Percentiles rank a stretch among this genome's conserved stretches.
phyloP scores from a whole-genome alignment of 2,888 invertebrate species.

The Oscheius sp. region DNA sequence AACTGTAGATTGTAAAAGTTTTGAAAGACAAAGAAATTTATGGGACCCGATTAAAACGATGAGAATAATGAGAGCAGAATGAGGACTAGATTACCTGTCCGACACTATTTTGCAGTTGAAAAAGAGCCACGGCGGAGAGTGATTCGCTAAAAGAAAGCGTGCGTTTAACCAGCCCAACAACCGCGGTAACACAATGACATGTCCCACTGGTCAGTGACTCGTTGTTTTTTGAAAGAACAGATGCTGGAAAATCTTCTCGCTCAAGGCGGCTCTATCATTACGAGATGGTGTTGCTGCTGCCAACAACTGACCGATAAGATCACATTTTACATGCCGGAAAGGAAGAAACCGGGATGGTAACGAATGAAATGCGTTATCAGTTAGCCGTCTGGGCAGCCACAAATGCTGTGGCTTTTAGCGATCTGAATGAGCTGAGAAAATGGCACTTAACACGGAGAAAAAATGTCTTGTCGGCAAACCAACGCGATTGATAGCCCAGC shows the following conservation, averaged over 20 bases:
- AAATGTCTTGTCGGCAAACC: neutral
- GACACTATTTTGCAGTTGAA: neutral
- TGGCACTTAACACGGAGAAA: neutral
- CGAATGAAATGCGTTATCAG: slow-evolving; percentile 10
- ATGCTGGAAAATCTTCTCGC: too few species aligned
- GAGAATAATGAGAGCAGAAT: too few species aligned
- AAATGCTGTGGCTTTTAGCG: slow-evolving; percentile 5
- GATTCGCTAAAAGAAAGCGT: neutral
- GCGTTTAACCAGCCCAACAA: neutral
- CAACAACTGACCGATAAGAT: neutral
- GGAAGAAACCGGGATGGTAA: slow-evolving; percentile 9
- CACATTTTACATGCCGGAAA: neutral
- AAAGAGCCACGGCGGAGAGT: neutral
- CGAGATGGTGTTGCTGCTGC: too few species aligned
- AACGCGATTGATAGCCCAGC: slow-evolving; percentile 1
- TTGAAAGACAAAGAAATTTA: neutral
- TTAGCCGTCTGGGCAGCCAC: slow-evolving; percentile 1
- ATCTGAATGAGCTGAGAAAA: slow-evolving; percentile 6
- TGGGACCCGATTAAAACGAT: neutral
- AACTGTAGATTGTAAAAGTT: neutral
- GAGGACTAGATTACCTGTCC: neutral
- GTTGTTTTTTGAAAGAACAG: neutral
- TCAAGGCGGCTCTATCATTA: too few species aligned
- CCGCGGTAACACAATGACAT: neutral
- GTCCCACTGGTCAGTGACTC: neutral